Conservation (phyloP, 2,888 invertebrate genomes). For the Stomorhina lunata region DNA sequence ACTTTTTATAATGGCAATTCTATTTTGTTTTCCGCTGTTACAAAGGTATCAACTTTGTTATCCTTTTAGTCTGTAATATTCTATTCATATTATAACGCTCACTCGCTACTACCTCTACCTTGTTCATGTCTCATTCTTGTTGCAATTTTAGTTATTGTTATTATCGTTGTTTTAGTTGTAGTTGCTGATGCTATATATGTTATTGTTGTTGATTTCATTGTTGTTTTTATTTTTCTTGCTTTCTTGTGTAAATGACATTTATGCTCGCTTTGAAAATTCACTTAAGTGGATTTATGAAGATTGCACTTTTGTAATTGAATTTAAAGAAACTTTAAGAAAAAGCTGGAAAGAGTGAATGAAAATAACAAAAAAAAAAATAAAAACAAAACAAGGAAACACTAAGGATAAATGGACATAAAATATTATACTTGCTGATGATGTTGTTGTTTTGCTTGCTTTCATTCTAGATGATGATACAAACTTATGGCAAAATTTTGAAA, state of each 20-base stretch:
- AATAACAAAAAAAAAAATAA: slow-evolving; percentile 2
- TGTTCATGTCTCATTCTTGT: slow-evolving; percentile 29
- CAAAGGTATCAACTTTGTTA: background rate
- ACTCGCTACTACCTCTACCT: slow-evolving; percentile 9
- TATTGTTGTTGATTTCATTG: slow-evolving; percentile 20
- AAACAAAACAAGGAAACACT: background rate
- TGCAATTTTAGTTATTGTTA: slow-evolving; percentile 21
- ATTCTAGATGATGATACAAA: slow-evolving; percentile 37
- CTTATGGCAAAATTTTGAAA: slow-evolving; percentile 38
- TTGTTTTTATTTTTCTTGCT: slow-evolving; percentile 31
- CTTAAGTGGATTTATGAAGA: slow-evolving; percentile 70
- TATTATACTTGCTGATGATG: slow-evolving; percentile 36
- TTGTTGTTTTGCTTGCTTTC: background rate
- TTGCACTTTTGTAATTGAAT: slow-evolving; percentile 70
- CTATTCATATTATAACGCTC: slow-evolving; percentile 33
- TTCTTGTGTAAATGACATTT: slow-evolving; percentile 67
- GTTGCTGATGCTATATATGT: slow-evolving; percentile 1
- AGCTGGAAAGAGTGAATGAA: background rate
- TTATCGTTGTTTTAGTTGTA: background rate
- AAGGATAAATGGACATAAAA: slow-evolving; percentile 51
- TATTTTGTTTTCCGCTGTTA: too few species aligned
- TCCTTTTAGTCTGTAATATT: background rate
- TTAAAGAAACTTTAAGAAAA: slow-evolving; percentile 50
- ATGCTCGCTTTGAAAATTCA: slow-evolving; percentile 68
- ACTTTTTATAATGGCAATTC: too few species aligned